Evolutionary conservation across 2,888 invertebrate genomes (phyloP), one percentile per base, ranked within the genome.

Genomic region (Hypolimnas misippus): DNA sequence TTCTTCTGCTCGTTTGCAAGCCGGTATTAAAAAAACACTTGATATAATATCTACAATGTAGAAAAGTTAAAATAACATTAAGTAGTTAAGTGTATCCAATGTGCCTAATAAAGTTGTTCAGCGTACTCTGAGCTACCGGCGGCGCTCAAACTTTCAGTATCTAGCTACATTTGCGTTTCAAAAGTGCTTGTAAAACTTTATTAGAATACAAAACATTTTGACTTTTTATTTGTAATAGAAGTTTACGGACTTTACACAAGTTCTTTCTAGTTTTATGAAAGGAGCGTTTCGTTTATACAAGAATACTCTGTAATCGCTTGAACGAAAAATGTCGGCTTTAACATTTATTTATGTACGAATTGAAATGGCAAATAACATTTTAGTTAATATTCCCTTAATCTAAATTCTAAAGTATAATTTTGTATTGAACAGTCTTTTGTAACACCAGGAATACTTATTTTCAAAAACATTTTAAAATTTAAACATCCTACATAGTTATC

Each of bases 121-220:
- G 44, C 44, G 19, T 17, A 19, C n/a, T 21, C 19, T 46, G 10
- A 46, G 44, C 44, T 10, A 17, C 42, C 8, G 21, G 44, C n/a
- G n/a, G 44, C 44, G 44, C 44, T 46, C 12, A 21, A 46, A 46
- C 12, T 46, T 46, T 21, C 44, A 21, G 44, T 46, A 46, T 46
- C 44, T 21, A 46, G 44, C 12, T 21, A 46, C 57, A 58, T 58
- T 58, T 58, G 51, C 51, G 51, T 51, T 58, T 58, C 57, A 51
- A 58, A 42, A 58, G 57, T 19, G 57, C 57, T 58, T 58, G 57
- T 58, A 51, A 58, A 58, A 58, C 17, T 58, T 58, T 58, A 58
- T 42, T 51, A 51, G 40, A 31, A 51, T 51, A 51, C 51, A 58
- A 58, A 58, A 58, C 51, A 51, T 58, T 58, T 51, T 29, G 12